Evolutionary conservation across 2,888 invertebrate genomes (phyloP).

Genomic region (Caenorhabditis sp.): DNA sequence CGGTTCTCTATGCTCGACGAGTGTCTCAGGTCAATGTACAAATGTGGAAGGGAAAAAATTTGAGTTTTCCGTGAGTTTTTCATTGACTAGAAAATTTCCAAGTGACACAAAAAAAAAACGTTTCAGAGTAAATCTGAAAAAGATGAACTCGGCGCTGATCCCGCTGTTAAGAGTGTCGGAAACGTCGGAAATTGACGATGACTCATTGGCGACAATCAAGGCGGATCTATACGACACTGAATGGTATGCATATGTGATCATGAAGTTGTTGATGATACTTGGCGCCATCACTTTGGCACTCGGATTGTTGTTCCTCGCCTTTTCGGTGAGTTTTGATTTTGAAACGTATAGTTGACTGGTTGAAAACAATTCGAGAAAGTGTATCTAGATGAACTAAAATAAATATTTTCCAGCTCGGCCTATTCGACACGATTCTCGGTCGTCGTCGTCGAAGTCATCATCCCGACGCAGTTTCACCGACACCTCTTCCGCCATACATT

Average conservation of each 20-base stretch:
- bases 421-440: slow-evolving; percentile 24
- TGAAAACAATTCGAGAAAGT: background rate
- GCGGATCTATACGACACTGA: slow-evolving; percentile 53
- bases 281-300: slow-evolving; percentile 26
- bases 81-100: background rate
- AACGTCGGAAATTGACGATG: slow-evolving; percentile 61
- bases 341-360: background rate
- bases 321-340: slow-evolving; percentile 11
- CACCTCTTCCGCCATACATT: slow-evolving; percentile 32
- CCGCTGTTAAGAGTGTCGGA: slow-evolving; percentile 57
- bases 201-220: slow-evolving; percentile 51
- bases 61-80: slow-evolving; percentile 62
- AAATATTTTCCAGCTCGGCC: slow-evolving; percentile 21
- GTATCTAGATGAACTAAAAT: background rate
- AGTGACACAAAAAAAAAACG: slow-evolving; percentile 1
- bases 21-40: slow-evolving; percentile 58
- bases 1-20: slow-evolving; percentile 51
- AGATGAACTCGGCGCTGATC: slow-evolving; percentile 57
- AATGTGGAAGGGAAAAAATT: slow-evolving; percentile 68
- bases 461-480: slow-evolving; percentile 19
- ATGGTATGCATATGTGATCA: slow-evolving; percentile 24
- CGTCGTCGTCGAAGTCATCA: slow-evolving; percentile 17
- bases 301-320: slow-evolving; percentile 25
- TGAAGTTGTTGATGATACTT: slow-evolving; percentile 24
- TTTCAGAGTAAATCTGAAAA: slow-evolving; percentile 48